These are phyloP conservation scores for Butorides virescens DNA, from an alignment of 2,113 vertebrate genomes.

Conservation along the genomic window DNA sequence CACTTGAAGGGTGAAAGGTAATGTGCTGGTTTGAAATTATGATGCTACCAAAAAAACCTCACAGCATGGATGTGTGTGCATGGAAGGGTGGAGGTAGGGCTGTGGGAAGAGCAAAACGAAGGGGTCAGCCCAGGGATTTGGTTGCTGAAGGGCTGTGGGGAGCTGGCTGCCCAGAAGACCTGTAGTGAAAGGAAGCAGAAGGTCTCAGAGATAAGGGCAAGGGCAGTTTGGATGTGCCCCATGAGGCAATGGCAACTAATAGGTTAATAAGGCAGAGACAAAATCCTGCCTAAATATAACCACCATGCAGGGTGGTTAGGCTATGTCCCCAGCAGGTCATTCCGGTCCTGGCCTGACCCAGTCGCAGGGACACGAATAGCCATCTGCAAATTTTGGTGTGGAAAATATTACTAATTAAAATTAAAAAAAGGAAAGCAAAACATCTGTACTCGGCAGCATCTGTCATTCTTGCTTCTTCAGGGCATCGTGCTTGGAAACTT, in stretches of 20 bases:
- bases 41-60: not conserved
- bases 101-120: not conserved
- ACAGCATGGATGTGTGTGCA: not conserved
- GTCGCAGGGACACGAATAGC: not conserved
- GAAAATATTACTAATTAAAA: constrained; percentile 71
- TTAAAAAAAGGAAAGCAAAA: constrained; percentile 45
- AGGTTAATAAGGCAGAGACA: not conserved
- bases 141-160: not conserved
- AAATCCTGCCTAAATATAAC: constrained; percentile 21
- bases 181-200: not conserved
- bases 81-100: not conserved
- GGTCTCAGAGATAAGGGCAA: accelerated
- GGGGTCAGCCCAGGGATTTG: not conserved
- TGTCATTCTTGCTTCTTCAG: constrained; percentile 62
- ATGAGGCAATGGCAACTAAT: not conserved
- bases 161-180: not conserved
- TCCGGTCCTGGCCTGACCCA: constrained; percentile 5
- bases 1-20: not conserved
- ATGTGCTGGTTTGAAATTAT: not conserved
- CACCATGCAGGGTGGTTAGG: not conserved
- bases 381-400: constrained; percentile 49
- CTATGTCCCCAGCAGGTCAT: constrained; percentile 1
- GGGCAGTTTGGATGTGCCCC: not conserved
- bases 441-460: constrained; percentile 56
- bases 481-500: constrained; percentile 65